These are phyloP conservation scores for Morpho achilles DNA, from an alignment of 2,888 invertebrate genomes.

Conservation along the genomic window DNA sequence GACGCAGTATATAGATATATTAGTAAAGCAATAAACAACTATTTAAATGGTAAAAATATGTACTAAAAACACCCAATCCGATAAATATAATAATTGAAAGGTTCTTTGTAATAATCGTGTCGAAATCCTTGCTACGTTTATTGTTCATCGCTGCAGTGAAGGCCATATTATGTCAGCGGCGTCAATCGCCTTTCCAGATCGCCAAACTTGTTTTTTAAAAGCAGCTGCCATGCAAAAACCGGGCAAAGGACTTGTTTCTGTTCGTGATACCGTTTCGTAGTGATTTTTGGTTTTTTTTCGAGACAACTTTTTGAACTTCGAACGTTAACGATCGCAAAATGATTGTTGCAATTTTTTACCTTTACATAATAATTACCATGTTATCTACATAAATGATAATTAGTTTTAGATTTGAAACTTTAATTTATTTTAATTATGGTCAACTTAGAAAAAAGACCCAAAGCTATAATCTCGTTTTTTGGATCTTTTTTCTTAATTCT, in stretches of 20 bases:
- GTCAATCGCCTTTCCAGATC: slow-evolving; percentile 43
- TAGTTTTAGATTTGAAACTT: no score
- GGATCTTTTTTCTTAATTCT: no score
- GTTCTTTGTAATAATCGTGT: slow-evolving; percentile 20
- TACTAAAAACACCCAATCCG: background rate
- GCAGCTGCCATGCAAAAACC: slow-evolving; percentile 37
- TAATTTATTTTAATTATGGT: no score
- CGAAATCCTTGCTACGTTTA: slow-evolving; percentile 35
- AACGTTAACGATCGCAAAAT: slow-evolving; percentile 16
- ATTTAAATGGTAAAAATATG: background rate
- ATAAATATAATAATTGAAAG: slow-evolving; percentile 14
- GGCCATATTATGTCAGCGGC: slow-evolving; percentile 50
- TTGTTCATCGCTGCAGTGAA: slow-evolving; percentile 37
- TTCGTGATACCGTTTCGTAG: slow-evolving; percentile 23
- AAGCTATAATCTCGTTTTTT: no score
- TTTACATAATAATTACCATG: background rate
- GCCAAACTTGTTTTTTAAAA: slow-evolving; percentile 38
- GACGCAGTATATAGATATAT: no score
- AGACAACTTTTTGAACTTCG: slow-evolving; percentile 14
- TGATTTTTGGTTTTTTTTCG: slow-evolving; percentile 18
- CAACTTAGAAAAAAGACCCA: no score
- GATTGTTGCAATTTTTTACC: slow-evolving; percentile 1
- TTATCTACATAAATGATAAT: no score
- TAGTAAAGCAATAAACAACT: background rate
- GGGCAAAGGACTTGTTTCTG: slow-evolving; percentile 30